Conservation (phyloP, 2,113 vertebrate species). For the Terrapene triunguis region DNA sequence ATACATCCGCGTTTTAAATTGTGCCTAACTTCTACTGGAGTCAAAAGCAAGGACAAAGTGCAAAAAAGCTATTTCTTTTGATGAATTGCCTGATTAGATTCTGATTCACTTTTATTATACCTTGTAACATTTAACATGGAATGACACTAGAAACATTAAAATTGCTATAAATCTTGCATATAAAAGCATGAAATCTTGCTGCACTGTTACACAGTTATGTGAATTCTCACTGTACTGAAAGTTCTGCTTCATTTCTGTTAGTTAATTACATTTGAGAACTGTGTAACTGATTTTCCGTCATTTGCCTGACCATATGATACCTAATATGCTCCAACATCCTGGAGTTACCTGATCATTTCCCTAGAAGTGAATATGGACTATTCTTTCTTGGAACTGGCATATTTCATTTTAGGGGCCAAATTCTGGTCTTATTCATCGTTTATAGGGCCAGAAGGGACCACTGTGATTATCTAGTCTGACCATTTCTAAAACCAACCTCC, state of each 20-base stretch:
- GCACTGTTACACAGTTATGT: not conserved
- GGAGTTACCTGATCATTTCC: not conserved
- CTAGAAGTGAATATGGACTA: not conserved
- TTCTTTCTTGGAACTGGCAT: not conserved
- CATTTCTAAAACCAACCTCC: not conserved
- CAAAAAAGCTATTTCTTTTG: constrained; percentile 45
- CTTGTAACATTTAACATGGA: not conserved
- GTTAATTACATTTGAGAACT: constrained; percentile 37
- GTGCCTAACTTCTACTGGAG: not conserved
- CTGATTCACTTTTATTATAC: not conserved
- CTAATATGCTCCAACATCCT: not conserved
- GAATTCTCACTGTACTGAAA: not conserved
- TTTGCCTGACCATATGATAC: not conserved
- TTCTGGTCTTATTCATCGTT: not conserved
- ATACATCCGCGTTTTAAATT: not conserved
- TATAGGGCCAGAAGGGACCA: not conserved
- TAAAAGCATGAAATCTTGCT: constrained; percentile 23
- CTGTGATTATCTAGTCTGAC: not conserved
- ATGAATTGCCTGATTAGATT: constrained; percentile 25
- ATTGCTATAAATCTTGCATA: not conserved
- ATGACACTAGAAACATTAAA: constrained; percentile 22
- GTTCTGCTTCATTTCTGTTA: constrained; percentile 49
- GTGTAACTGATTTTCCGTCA: not conserved
- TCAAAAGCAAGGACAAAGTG: constrained; percentile 30
- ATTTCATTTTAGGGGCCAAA: not conserved